Percentiles rank a stretch among this genome's conserved stretches.
These are phyloP conservation scores for Lepus oiostolus DNA, from an alignment of 2,797 vertebrate genomes.

Conservation along the genomic window DNA sequence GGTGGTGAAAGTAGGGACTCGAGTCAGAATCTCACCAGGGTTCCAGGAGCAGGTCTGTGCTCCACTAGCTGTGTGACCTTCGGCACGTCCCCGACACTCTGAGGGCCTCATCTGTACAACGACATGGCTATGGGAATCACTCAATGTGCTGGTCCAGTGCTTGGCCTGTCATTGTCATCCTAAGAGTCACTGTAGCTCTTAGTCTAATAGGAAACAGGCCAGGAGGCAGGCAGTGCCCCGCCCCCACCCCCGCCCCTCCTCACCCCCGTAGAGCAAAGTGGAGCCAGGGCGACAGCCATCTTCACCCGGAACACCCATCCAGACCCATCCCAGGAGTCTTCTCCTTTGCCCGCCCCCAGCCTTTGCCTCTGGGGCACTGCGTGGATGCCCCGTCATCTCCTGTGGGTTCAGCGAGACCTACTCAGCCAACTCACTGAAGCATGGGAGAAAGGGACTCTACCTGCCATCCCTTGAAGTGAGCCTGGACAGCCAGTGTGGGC, in stretches of 20 bases:
- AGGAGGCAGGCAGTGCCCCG: background rate
- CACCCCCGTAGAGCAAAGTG: background rate
- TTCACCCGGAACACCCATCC: background rate
- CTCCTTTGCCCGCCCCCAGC: background rate
- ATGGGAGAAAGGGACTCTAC: background rate
- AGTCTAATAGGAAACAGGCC: background rate
- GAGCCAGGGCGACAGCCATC: background rate
- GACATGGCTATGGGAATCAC: background rate
- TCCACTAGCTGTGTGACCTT: background rate
- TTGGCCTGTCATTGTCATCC: background rate
- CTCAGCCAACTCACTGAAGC: background rate
- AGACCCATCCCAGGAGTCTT: background rate
- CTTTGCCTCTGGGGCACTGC: background rate
- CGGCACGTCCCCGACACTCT: background rate
- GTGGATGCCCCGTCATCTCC: background rate
- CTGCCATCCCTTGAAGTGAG: background rate
- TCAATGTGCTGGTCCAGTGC: background rate
- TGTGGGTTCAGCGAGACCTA: background rate
- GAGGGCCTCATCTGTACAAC: constrained; percentile 3
- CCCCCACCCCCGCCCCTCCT: no score
- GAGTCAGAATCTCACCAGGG: background rate
- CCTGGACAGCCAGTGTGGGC: background rate
- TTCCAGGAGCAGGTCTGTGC: background rate
- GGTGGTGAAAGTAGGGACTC: background rate
- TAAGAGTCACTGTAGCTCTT: background rate